These are phyloP conservation scores for Agrotis clavis DNA, from an alignment of 2,888 invertebrate species.

Conservation along the genomic window DNA sequence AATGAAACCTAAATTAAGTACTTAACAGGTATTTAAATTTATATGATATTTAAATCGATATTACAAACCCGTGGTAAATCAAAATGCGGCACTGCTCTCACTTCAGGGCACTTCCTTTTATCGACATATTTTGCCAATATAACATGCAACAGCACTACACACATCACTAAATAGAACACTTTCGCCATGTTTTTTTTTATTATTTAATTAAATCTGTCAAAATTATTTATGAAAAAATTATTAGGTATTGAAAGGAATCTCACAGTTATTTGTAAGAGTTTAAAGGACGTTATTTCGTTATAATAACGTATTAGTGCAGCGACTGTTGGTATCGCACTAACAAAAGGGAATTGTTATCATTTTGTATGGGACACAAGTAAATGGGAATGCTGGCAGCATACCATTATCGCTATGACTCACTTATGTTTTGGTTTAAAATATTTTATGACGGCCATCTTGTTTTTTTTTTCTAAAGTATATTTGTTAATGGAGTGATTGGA, in stretches of 20 bases:
- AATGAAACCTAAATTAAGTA: not conserved
- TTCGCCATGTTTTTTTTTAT: constrained; percentile 63
- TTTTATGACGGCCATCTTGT: constrained; percentile 64
- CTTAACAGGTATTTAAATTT: too few species aligned
- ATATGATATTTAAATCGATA: too few species aligned
- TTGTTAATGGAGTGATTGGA: constrained; percentile 27
- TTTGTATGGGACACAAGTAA: constrained; percentile 87
- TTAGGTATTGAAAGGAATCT: too few species aligned
- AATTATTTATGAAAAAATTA: not conserved
- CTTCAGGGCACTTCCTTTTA: constrained; percentile 94
- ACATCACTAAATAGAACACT: constrained; percentile 66
- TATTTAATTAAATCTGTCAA: too few species aligned
- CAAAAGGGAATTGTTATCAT: constrained; percentile 88
- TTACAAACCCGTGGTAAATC: constrained; percentile 93
- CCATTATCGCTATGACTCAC: constrained; percentile 85
- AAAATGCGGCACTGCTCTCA: constrained; percentile 95
- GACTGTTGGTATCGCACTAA: constrained; percentile 82
- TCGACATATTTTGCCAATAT: constrained; percentile 84
- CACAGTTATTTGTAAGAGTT: not conserved
- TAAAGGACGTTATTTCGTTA: constrained; percentile 27
- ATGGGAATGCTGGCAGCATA: constrained; percentile 85
- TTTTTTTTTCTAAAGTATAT: constrained; percentile 45
- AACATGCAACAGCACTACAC: constrained; percentile 65
- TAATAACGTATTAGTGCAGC: constrained; percentile 78
- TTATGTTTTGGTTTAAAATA: constrained; percentile 65